Percentiles rank a stretch among this genome's conserved stretches.
These are phyloP conservation scores for Pseudomyrmex dendroicus DNA, from an alignment of 1,140 invertebrate genomes.

Conservation along the genomic window DNA sequence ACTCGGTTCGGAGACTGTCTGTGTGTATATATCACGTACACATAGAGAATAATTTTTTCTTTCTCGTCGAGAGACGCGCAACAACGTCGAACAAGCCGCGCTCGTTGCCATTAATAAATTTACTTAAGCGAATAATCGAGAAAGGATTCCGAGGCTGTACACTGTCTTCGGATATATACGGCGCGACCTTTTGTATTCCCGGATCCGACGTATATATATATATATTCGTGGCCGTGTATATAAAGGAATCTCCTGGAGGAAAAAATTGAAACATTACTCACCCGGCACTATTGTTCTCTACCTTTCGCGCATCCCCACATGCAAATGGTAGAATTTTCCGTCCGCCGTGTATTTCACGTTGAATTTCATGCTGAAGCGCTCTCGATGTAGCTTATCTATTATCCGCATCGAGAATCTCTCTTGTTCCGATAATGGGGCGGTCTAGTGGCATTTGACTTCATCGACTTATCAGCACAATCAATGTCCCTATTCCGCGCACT, in stretches of 20 bases:
- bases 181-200: constrained; percentile 54
- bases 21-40: not conserved
- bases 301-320: constrained; percentile 45
- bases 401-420: constrained; percentile 40
- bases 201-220: constrained; percentile 33
- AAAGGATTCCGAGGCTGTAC: constrained; percentile 29
- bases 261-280: constrained; percentile 68
- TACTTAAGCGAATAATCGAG: constrained; percentile 58
- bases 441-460: constrained; percentile 53
- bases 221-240: constrained; percentile 45
- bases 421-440: constrained; percentile 36
- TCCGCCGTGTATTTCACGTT: constrained; percentile 44
- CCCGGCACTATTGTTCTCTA: constrained; percentile 59
- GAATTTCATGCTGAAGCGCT: constrained; percentile 63
- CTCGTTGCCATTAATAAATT: constrained; percentile 61
- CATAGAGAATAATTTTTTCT: constrained; percentile 10
- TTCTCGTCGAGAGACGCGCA: not conserved
- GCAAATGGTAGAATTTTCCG: constrained; percentile 55
- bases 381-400: constrained; percentile 53
- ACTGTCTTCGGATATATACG: constrained; percentile 58
- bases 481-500: not conserved
- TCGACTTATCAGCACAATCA: constrained; percentile 43
- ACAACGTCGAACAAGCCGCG: constrained; percentile 29
- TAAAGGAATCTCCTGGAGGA: constrained; percentile 37
- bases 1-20: not conserved